Evolutionary conservation across 2,888 invertebrate genomes (phyloP).

Genomic region (Eledone cirrhosa): DNA sequence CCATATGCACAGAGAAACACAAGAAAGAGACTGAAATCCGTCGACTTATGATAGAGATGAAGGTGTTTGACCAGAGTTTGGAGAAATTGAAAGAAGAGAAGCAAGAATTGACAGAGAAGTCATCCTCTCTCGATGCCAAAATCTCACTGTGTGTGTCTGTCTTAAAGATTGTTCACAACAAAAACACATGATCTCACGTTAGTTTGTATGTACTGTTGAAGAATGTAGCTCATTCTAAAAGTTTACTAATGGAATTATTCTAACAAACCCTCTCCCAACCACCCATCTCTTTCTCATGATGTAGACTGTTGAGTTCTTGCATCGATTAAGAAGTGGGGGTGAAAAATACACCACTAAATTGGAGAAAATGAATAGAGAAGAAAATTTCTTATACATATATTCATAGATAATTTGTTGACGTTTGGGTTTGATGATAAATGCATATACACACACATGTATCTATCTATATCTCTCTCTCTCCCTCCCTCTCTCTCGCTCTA

Average conservation of each 20-base stretch:
- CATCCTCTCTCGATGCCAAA: slow-evolving; percentile 17
- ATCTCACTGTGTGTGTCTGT: slow-evolving; percentile 20
- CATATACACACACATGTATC: no score
- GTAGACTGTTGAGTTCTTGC: no score
- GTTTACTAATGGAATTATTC: no score
- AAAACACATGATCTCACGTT: slow-evolving; percentile 23
- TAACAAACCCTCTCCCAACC: no score
- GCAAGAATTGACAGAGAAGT: slow-evolving; percentile 16
- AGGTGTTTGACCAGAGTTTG: neutral
- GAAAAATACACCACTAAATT: neutral
- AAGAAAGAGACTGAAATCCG: slow-evolving; percentile 21
- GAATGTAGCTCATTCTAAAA: neutral
- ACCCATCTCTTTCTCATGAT: no score
- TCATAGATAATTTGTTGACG: no score
- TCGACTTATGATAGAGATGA: slow-evolving; percentile 16
- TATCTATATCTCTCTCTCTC: no score
- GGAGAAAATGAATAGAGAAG: neutral
- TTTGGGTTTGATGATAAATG: no score
- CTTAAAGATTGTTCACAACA: slow-evolving; percentile 14
- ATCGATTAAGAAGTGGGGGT: neutral
- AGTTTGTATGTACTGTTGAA: neutral
- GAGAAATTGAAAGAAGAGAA: slow-evolving; percentile 14
- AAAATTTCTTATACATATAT: no score
- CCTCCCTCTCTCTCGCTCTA: no score
- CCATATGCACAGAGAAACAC: slow-evolving; percentile 16